phyloP scores from a whole-genome alignment of 2,113 vertebrate species.

The Sylvietta virens region DNA sequence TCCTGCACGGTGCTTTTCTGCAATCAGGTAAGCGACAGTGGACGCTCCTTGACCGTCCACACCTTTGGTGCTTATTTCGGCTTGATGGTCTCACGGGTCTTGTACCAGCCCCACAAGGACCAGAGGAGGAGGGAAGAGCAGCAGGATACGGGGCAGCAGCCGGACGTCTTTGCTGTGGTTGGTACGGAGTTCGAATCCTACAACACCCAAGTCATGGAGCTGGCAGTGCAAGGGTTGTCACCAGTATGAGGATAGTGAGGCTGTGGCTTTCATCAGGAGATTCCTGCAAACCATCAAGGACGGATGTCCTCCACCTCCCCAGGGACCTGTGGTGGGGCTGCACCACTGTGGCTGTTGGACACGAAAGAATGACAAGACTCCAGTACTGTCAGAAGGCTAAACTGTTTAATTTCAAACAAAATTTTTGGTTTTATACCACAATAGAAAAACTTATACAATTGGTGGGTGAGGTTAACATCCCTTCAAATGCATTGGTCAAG shows the following conservation, averaged over 20 bases:
- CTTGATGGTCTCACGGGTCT: constrained; percentile 78
- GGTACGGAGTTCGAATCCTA: constrained; percentile 61
- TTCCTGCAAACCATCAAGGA: neutral
- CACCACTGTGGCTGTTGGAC: no score
- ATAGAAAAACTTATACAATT: no score
- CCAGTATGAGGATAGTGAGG: fast-evolving
- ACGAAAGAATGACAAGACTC: no score
- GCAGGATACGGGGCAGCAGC: constrained; percentile 75
- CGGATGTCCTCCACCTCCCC: neutral
- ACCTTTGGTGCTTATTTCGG: constrained; percentile 92
- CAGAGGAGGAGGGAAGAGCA: constrained; percentile 78
- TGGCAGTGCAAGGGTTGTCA: neutral
- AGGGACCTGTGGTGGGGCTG: neutral
- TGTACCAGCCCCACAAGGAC: constrained; percentile 73
- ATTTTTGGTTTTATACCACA: no score
- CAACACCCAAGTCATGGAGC: fast-evolving
- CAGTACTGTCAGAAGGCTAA: no score
- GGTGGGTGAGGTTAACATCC: no score
- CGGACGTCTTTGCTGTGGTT: constrained; percentile 84
- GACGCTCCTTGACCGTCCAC: constrained; percentile 92
- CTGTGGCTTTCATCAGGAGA: neutral
- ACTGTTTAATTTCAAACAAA: no score
- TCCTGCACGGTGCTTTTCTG: fast-evolving
- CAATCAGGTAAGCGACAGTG: constrained; percentile 81
- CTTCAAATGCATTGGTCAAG: no score